Conservation (phyloP, 2,888 invertebrate species). For the Congeria kusceri region DNA sequence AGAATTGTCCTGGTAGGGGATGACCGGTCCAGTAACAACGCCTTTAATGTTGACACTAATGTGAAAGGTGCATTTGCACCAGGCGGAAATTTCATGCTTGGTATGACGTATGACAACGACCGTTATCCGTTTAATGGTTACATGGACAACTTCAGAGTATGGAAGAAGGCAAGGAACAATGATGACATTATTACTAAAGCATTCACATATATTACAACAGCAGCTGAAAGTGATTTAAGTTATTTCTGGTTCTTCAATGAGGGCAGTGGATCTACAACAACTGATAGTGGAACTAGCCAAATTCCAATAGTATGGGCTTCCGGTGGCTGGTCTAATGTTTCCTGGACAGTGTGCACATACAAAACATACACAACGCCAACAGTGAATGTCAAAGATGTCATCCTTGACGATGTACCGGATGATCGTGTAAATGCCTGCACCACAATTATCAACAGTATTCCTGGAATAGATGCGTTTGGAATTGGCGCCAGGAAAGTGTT, state of each 20-base stretch:
- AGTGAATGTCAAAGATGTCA: constrained; percentile 16
- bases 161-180: constrained; percentile 61
- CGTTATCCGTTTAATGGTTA: constrained; percentile 67
- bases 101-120: constrained; percentile 57
- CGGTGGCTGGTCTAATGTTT: constrained; percentile 62
- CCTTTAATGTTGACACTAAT: background rate
- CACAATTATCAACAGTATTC: constrained; percentile 16
- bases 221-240: constrained; percentile 35
- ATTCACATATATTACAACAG: constrained; percentile 42
- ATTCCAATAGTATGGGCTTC: constrained; percentile 34
- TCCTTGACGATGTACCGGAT: constrained; percentile 11
- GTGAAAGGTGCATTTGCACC: constrained; percentile 50
- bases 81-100: constrained; percentile 71
- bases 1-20: constrained; percentile 58
- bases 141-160: constrained; percentile 73
- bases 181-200: constrained; percentile 58
- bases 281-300: constrained; percentile 46
- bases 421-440: constrained; percentile 3
- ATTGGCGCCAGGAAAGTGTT: constrained; percentile 12
- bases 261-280: constrained; percentile 46
- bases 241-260: constrained; percentile 71
- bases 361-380: constrained; percentile 33
- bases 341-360: constrained; percentile 62
- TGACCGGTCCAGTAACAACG: constrained; percentile 21
- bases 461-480: constrained; percentile 6